Conservation (phyloP, 2,797 vertebrate genomes). For the Xenopus petersii region DNA sequence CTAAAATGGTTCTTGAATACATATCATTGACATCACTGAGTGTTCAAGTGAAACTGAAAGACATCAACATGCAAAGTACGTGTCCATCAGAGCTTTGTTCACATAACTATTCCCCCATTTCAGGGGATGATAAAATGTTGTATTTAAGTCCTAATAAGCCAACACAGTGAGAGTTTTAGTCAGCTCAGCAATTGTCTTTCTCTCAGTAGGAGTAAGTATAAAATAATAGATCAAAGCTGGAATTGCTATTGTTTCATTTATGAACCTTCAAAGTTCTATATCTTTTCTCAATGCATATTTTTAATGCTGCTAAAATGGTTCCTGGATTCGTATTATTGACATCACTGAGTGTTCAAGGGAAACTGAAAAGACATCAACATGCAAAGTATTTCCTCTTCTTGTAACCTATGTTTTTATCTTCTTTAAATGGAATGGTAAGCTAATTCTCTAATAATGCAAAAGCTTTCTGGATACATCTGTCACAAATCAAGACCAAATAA, state of each 20-base stretch:
- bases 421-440: conserved; percentile 7
- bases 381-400: conserved; percentile 8
- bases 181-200: too few species aligned
- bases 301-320: background rate
- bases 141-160: too few species aligned
- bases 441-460: conserved; percentile 16
- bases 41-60: conserved; percentile 17
- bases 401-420: too few species aligned
- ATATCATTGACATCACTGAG: background rate
- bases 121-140: too few species aligned
- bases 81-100: too few species aligned
- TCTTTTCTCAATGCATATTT: conserved; percentile 10
- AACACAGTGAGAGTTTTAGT: too few species aligned
- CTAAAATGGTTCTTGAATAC: conserved; percentile 1
- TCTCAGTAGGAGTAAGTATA: background rate
- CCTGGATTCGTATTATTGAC: conserved; percentile 13
- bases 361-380: conserved; percentile 18
- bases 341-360: conserved; percentile 2
- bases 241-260: conserved; percentile 11
- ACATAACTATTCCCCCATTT: too few species aligned
- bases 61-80: background rate
- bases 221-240: conserved; percentile 11
- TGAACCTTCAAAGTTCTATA: conserved; percentile 1
- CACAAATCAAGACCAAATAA: background rate
- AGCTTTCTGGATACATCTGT: conserved; percentile 21